Base-by-base conservation (phyloP, 2,888 invertebrate species). In the Nomada goodeniana region DNA sequence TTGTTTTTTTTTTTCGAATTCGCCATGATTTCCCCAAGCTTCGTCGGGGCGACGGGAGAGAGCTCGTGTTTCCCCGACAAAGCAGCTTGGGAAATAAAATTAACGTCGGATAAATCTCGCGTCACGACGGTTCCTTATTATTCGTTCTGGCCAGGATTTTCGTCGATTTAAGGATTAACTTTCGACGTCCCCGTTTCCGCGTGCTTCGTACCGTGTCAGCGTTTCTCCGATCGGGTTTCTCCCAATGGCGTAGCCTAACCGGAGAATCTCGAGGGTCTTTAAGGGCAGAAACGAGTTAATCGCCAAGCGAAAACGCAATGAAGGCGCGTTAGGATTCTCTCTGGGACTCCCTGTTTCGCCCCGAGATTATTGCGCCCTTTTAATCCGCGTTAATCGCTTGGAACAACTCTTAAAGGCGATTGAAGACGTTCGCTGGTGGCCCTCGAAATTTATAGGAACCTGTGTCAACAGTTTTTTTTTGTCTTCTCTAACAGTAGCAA, bases 271-370 rank as follows among this genome's bases (percentile, higher is more conserved):
- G 74, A 78, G 80, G 79, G 83, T 82, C 81, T 86, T 84, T 78
- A 82, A 75, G 79, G 79, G 60, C 59, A 72, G 78, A 69, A 86
- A 85, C 85, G 87, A 89, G 86, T 88, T 89, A 88, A 89, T 87
- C 87, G 89, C 67, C 76, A 44, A 68, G 63, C 80, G 84, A 79
- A 87, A 89, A 86, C 85, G 82, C 84, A 76, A 73, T 69, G 80
- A 83, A 83, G 78, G 76, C 80, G 75, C 71, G 77, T 82, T 78
- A 82, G 74, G 67, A 69, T 76, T 80, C 74, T 73, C 69, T 72
- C 61, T 47, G 61, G 72, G 65, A 76, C 67, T 74, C 61, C 69
- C 74, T 23, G 44, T 67, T 61, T 44, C 57, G 18, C 15, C 60
- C 29, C 11, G 3, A n/a, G 20, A 71, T 61, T 47, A 64, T 53